phyloP scores from a whole-genome alignment of 2,113 vertebrate species.

The Albula glossodonta region DNA sequence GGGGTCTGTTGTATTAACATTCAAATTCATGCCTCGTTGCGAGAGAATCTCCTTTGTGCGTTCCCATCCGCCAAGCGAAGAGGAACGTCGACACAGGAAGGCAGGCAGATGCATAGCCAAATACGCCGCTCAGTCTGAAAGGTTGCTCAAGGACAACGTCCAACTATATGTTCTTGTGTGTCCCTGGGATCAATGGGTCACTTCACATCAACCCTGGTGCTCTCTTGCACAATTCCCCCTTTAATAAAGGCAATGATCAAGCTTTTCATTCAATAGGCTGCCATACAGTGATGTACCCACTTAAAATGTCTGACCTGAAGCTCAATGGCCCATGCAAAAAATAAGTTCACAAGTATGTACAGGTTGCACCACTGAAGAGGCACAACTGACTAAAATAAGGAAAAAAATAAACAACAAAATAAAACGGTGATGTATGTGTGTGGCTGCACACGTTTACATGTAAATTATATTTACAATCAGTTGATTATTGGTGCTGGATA shows the following conservation, averaged over 20 bases:
- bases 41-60: conserved; percentile 56
- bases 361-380: too few species aligned
- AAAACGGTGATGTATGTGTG: too few species aligned
- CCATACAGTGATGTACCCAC: not conserved
- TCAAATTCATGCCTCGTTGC: conserved; percentile 64
- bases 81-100: conserved; percentile 51
- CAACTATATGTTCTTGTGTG: not conserved
- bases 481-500: too few species aligned
- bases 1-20: conserved; percentile 67
- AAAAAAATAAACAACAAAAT: too few species aligned
- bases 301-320: not conserved
- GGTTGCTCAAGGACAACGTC: not conserved
- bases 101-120: conserved; percentile 25
- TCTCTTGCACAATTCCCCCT: not conserved
- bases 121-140: conserved; percentile 10
- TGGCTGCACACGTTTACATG: too few species aligned
- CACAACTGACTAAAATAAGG: too few species aligned
- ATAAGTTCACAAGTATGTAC: not conserved
- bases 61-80: conserved; percentile 58
- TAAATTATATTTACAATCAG: too few species aligned
- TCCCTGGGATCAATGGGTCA: not conserved
- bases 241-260: not conserved
- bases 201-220: not conserved
- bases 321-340: not conserved
- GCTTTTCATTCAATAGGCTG: too few species aligned